phyloP scores from a whole-genome alignment of 2,888 invertebrate species.

The Parnassius orleans region DNA sequence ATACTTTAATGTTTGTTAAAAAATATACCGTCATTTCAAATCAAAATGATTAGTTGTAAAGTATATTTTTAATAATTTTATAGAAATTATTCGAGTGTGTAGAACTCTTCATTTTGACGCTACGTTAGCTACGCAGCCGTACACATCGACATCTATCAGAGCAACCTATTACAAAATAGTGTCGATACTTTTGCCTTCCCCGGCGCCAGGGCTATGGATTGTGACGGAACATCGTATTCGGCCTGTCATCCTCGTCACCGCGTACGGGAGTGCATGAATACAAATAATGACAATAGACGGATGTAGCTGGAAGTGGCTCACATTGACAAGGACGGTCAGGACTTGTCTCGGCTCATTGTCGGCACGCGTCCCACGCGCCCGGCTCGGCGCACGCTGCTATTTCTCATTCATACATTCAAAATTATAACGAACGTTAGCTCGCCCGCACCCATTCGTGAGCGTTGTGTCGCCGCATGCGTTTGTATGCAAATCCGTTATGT shows the following conservation, averaged over 20 bases:
- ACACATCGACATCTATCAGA: slow-evolving; percentile 17
- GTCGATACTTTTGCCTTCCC: slow-evolving; percentile 8
- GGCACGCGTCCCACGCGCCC: slow-evolving; percentile 73
- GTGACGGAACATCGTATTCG: slow-evolving; percentile 32
- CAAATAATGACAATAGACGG: slow-evolving; percentile 79
- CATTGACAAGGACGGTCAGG: slow-evolving; percentile 81
- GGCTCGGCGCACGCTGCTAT: slow-evolving; percentile 62
- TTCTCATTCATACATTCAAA: slow-evolving; percentile 81
- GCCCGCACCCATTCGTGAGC: slow-evolving; percentile 73
- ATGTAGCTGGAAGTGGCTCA: slow-evolving; percentile 79
- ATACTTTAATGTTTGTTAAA: too few species aligned
- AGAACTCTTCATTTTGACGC: neutral
- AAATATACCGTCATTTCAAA: too few species aligned
- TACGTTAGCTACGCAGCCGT: slow-evolving; percentile 13
- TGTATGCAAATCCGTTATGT: slow-evolving; percentile 72
- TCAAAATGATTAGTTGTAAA: neutral
- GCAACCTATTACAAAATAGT: slow-evolving; percentile 1
- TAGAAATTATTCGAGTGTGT: slow-evolving; percentile 18
- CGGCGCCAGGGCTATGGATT: slow-evolving; percentile 12
- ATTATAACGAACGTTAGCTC: slow-evolving; percentile 74
- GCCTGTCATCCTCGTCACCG: slow-evolving; percentile 63
- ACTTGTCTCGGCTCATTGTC: slow-evolving; percentile 75
- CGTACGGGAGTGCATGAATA: slow-evolving; percentile 73
- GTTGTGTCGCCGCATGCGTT: slow-evolving; percentile 68
- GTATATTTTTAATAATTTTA: too few species aligned